A percentile compares a stretch with the other conserved stretches of the same genome.
Conservation (phyloP, 1,140 invertebrate genomes). For the Brachionus sp. region DNA sequence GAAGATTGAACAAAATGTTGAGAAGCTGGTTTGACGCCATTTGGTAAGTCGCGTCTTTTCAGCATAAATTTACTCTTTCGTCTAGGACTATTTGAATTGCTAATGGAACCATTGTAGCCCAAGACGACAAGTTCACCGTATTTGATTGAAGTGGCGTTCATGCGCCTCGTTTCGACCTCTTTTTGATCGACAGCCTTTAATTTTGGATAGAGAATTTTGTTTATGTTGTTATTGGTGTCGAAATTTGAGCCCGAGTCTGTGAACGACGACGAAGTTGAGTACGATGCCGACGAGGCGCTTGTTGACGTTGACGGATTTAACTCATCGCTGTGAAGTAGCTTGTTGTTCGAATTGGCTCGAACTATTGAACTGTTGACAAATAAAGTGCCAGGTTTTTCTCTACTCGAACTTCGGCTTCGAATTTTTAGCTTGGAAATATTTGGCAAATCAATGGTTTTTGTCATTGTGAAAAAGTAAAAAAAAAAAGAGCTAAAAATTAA, state of each 20-base stretch:
- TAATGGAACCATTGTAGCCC: slow-evolving; percentile 65
- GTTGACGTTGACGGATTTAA: not conserved
- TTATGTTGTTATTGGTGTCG: not conserved
- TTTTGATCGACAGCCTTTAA: not conserved
- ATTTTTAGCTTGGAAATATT: not conserved
- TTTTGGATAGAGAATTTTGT: not conserved
- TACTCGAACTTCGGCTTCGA: not conserved
- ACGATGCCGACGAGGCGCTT: not conserved
- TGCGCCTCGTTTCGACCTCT: not conserved
- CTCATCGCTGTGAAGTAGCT: not conserved
- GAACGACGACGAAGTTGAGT: not conserved
- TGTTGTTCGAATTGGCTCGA: not conserved
- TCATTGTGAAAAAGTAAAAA: not conserved
- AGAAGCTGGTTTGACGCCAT: slow-evolving; percentile 87
- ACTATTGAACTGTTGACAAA: not conserved
- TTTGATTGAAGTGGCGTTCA: slow-evolving; percentile 59
- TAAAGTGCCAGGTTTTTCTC: not conserved
- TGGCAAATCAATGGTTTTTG: not conserved
- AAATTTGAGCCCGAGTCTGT: not conserved
- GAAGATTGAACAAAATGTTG: slow-evolving; percentile 76
- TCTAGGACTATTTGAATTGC: slow-evolving; percentile 56
- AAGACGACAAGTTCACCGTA: slow-evolving; percentile 89
- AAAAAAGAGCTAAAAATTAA: not conserved
- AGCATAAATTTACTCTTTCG: slow-evolving; percentile 88
- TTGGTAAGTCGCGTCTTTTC: slow-evolving; percentile 74